Evolutionary conservation across 2,888 invertebrate genomes (phyloP).

Genomic region (Pegoplata infirma): DNA sequence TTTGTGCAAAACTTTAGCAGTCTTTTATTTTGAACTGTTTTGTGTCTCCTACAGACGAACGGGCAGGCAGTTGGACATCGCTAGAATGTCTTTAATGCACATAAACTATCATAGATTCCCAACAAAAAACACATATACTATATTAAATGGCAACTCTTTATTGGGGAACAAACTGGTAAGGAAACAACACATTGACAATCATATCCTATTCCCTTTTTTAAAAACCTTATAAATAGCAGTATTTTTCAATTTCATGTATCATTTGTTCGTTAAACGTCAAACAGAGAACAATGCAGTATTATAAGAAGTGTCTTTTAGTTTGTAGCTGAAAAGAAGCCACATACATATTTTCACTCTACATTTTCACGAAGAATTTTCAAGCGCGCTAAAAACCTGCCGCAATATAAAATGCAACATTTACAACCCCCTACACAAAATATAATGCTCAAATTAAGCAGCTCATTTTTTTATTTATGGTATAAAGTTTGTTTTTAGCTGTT

Average conservation of each 20-base stretch:
- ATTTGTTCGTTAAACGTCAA: neutral
- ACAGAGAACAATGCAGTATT: neutral
- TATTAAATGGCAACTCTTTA: no score
- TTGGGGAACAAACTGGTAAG: no score
- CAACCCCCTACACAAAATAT: neutral
- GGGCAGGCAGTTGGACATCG: no score
- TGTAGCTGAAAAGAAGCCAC: neutral
- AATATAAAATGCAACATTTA: neutral
- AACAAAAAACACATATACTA: no score
- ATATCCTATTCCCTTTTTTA: no score
- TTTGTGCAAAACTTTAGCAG: no score
- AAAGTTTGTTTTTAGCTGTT: neutral
- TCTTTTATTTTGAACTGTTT: no score
- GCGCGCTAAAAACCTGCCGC: constrained; percentile 7
- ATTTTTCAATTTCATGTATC: neutral
- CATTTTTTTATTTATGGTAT: neutral
- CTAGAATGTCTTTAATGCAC: no score
- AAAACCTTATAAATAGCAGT: neutral
- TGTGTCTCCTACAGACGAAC: no score
- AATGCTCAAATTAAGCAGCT: neutral
- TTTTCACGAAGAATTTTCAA: neutral
- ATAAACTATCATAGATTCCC: no score
- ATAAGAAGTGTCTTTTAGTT: no score
- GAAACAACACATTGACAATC: no score
- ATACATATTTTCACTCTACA: neutral